Conservation (phyloP, 2,888 invertebrate genomes). For the Gonocerus acuteangulatus region DNA sequence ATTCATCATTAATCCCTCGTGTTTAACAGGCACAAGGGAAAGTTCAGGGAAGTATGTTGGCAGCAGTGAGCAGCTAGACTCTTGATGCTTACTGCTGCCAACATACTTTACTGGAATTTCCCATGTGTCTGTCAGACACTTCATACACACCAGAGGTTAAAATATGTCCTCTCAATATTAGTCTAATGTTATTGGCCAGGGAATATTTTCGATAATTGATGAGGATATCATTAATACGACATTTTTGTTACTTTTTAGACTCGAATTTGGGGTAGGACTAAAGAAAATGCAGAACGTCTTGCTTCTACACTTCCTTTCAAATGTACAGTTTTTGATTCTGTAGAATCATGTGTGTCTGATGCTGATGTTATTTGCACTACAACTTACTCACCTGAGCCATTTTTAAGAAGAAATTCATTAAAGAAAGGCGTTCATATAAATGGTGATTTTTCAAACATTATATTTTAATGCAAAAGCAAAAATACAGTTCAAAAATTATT, state of each 20-base stretch:
- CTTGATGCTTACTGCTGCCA: no score
- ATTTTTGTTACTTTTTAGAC: constrained; percentile 40
- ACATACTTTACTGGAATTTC: no score
- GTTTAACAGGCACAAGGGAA: no score
- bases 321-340: constrained; percentile 39
- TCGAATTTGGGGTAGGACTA: constrained; percentile 52
- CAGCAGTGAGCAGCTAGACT: no score
- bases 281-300: constrained; percentile 41
- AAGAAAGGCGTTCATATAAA: constrained; percentile 54
- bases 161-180: no score
- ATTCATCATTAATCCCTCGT: no score
- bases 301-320: constrained; percentile 40
- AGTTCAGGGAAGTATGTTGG: no score
- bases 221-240: no score
- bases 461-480: neutral
- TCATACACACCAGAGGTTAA: no score
- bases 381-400: constrained; percentile 48
- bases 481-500: constrained; percentile 3
- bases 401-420: constrained; percentile 49
- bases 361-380: constrained; percentile 58
- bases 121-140: no score
- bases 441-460: constrained; percentile 44
- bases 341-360: constrained; percentile 47
- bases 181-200: no score
- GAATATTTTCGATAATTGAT: no score